Base-by-base conservation (phyloP, 2,113 vertebrate species). In the Neotoma lepida region DNA sequence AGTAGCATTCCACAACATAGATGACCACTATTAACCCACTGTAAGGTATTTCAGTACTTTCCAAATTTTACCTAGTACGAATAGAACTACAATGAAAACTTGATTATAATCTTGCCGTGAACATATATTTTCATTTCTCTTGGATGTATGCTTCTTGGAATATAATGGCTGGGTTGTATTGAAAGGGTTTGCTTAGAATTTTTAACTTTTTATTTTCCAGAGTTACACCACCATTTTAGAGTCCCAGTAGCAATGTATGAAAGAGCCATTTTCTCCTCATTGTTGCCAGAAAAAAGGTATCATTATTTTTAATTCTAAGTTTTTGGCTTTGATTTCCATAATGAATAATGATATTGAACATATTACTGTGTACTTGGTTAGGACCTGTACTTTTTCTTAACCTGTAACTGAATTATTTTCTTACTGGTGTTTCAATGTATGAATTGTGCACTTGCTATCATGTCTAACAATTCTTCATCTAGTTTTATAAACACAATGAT, bases 51-150 rank as follows among this genome's bases (percentile, higher is more conserved):
- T 86, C 58, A 66, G 54, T 66, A 80, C 61, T 95, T 93, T 93
- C 20, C 54, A 80, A 90, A 90, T 88, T 91, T 80, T 92, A 80
- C 41, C 61, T 71, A 44, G 77, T 82, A 92, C 68, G 70, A 80
- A 89, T 22, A 87, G 46, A 80, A 76, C 26, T 58, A 24, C 49
- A 88, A 92, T 64, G 44, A 96, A 96, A 97, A 91, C 18, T n/a
- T 93, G 39, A 71, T 89, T 92, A 81, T 12, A 17, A 54, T 86
- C 44, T 92, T 93, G 15, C 17, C 77, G 44, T 82, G 93, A 93
- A 91, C 15, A 51, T 2, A 70, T 70, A 14, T 89, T 91, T 90
- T 95, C 46, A 86, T 86, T 94, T 80, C 44, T 56, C 64, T 86
- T 20, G 51, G 64, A 95, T 51, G 2, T 74, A 85, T 77, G 87